Evolutionary conservation across 2,888 invertebrate genomes (phyloP).

Genomic region (Rhamphomyia laevipes): DNA sequence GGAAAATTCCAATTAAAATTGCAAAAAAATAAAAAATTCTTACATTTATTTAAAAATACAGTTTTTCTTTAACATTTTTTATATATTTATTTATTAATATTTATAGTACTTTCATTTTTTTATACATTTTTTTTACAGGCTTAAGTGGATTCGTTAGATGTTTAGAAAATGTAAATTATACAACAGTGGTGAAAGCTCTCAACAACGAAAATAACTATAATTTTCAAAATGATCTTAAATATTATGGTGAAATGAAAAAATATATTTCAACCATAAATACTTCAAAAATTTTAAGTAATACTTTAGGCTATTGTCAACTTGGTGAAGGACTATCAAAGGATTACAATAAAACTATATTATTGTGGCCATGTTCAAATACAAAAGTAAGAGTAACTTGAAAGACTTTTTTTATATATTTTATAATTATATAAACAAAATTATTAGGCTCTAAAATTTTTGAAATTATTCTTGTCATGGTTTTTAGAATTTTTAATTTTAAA

Average conservation of each 20-base stretch:
- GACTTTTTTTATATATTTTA: too few relatives aligned
- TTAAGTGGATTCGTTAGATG: conserved; percentile 36
- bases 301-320: conserved; percentile 31
- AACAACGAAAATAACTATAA: conserved; percentile 11
- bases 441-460: too few relatives aligned
- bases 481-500: too few relatives aligned
- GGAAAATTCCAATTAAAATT: too few relatives aligned
- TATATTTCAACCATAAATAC: not conserved
- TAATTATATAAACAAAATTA: too few relatives aligned
- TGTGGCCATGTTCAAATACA: conserved; percentile 37
- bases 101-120: conserved; percentile 12
- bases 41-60: too few relatives aligned
- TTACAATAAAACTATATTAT: conserved; percentile 33
- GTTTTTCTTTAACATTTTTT: not conserved
- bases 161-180: conserved; percentile 33
- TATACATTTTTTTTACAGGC: conserved; percentile 22
- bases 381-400: conserved; percentile 28
- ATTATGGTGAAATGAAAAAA: not conserved
- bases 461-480: too few relatives aligned
- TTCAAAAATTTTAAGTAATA: conserved; percentile 3
- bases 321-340: conserved; percentile 30
- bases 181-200: conserved; percentile 33
- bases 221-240: conserved; percentile 3
- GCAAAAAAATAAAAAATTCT: too few relatives aligned
- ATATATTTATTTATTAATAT: too few relatives aligned